These are phyloP conservation scores for Indicator indicator DNA, from an alignment of 2,113 vertebrate species.

Conservation along the genomic window DNA sequence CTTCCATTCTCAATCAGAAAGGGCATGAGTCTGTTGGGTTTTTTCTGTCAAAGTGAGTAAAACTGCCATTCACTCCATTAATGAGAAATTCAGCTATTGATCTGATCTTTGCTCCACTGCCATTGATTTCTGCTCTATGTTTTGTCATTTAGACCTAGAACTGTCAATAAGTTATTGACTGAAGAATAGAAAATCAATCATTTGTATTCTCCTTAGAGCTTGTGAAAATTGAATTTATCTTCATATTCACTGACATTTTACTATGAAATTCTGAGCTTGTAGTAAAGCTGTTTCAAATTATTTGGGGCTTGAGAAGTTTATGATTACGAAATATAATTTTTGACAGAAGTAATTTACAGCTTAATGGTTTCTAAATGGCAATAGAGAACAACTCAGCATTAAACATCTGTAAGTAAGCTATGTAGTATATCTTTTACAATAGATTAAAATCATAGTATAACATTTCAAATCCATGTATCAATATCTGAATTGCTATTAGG, in stretches of 20 bases:
- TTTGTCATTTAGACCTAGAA: conserved; percentile 41
- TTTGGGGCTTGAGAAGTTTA: neutral
- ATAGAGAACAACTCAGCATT: neutral
- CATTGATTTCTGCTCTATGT: conserved; percentile 46
- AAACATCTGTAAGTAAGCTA: neutral
- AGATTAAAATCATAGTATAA: neutral
- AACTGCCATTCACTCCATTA: conserved; percentile 61
- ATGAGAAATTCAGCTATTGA: conserved; percentile 67
- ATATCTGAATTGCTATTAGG: neutral
- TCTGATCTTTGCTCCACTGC: conserved; percentile 49
- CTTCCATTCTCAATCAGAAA: conserved; percentile 53
- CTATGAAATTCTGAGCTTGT: neutral
- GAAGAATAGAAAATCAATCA: conserved; percentile 46
- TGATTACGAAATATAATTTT: neutral
- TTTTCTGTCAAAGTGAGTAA: conserved; percentile 68
- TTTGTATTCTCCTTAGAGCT: conserved; percentile 51
- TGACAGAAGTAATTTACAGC: neutral
- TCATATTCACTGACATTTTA: conserved; percentile 17
- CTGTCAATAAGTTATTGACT: conserved; percentile 65
- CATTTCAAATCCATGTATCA: neutral
- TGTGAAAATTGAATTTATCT: conserved; percentile 33
- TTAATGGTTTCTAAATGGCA: neutral
- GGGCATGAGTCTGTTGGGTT: neutral
- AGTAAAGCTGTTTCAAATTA: neutral
- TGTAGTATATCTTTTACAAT: neutral